Base-by-base conservation (phyloP, 2,113 vertebrate genomes). In the Manacus vitellinus region DNA sequence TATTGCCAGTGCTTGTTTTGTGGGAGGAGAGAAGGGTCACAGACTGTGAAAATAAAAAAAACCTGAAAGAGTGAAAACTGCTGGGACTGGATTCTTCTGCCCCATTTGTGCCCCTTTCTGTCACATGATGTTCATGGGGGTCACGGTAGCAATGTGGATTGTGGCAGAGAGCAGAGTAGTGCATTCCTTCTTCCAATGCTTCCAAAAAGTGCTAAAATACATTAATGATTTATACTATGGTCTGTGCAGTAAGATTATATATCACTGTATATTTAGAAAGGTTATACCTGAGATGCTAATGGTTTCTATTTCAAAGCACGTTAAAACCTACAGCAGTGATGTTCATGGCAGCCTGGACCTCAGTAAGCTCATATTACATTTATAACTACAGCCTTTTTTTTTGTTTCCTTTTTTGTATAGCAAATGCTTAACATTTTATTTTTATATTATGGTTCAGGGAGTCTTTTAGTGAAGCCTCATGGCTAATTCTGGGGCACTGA, bases 281-380 rank as follows among this genome's bases (percentile, higher is more conserved):
- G 31, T 59, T 93, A 49, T 91, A 88, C 71, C 66, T 83, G 91
- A 96, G 82, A 81, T 83, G 51, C 13, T 67, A 78, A 63, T 27
- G 61, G 88, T 86, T 96, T 97, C 97, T 97, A 97, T 98, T 97
- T 97, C 96, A 92, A 90, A 96, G 46, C 61, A 90, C 70, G 92
- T 85, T 94, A 86, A 97, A 97, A 94, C 75, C 72, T 89, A 61
- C 46, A 92, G 55, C 63, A 74, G 82, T 86, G 88, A 93, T 30
- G 54, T 70, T 61, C 1, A 0, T 92, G 81, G 83, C 90, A 96
- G 84, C 59, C 52, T 13, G 43, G 90, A 88, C 75, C 61, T 62
- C 10, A 23, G 66, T n/a, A 89, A 91, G 95, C 94, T 98, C 96
- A 72, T 23, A 23, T 97, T 96, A 90, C 96, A 0, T 81, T 92